Evolutionary conservation across 2,797 vertebrate species (phyloP).

Genomic region (Lacerta bilineata): DNA sequence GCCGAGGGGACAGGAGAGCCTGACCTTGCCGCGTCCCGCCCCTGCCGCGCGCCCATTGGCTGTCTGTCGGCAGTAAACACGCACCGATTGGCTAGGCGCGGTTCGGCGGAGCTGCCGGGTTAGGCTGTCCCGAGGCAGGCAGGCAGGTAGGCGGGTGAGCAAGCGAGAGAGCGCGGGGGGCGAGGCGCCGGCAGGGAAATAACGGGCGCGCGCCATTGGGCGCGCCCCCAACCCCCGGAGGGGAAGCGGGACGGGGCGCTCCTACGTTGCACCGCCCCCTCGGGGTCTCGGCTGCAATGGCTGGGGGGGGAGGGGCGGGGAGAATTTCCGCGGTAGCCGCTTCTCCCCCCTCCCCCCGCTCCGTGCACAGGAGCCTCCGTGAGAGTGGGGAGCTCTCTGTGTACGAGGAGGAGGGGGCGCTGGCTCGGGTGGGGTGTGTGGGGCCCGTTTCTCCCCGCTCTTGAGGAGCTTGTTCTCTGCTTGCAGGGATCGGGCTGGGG

Average conservation of each 20-base stretch:
- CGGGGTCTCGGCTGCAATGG: neutral
- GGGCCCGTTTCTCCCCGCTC: too few species aligned
- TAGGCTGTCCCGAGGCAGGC: neutral
- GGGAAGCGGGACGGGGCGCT: neutral
- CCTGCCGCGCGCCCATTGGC: slow-evolving; percentile 42
- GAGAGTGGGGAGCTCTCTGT: neutral
- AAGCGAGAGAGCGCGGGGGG: rapidly evolving
- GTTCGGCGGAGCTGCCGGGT: neutral
- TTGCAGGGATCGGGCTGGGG: neutral
- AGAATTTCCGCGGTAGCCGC: neutral
- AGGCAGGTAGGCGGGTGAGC: neutral
- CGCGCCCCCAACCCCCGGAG: neutral
- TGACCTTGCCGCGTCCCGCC: neutral
- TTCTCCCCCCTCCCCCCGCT: neutral
- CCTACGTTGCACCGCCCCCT: neutral
- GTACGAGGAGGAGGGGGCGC: too few species aligned
- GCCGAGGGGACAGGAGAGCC: rapidly evolving
- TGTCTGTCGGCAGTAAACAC: neutral
- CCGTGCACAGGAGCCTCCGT: neutral
- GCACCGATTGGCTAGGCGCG: slow-evolving; percentile 26
- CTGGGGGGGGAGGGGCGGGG: neutral
- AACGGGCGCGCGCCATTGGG: neutral
- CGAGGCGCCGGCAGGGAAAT: neutral
- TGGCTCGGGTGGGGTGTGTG: too few species aligned
- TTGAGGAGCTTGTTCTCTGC: too few species aligned